Evolutionary conservation across 1,140 invertebrate species (phyloP), one percentile per base, ranked within the genome.

Genomic region (Andrena cerasifolii): DNA sequence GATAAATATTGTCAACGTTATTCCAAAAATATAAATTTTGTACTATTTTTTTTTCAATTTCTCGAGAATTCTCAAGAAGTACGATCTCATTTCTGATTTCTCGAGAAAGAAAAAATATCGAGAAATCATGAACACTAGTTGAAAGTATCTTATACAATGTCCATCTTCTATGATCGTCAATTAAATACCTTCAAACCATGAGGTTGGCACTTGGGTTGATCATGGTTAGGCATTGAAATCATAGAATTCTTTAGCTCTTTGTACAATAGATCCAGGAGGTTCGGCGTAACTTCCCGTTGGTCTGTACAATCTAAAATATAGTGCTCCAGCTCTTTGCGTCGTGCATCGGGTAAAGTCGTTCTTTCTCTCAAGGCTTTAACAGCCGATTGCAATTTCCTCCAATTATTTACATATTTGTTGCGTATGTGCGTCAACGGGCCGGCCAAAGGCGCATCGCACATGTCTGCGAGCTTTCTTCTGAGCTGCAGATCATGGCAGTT

Each of bases 401-500:
- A 92, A 81, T 74, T 77, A 87, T 89, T 63, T 65, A 68, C 33
- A 77, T 87, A 83, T 71, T 85, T 82, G 18, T 86, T 76, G 24
- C 62, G 70, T 31, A 66, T 26, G 31, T 75, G 86, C 26, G 62
- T 84, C 73, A 79, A 93, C 82, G 58, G 86, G n/a, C 92, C 78
- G 85, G 90, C 67, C 85, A 95, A 78, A 28, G 96, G 96, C 24
- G 96, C 96, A 81, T 94, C 84, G 86, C 96, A 97, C 72, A 93
- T 89, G 0, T 88, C 76, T 5, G 95, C 95, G 12, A 98, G 89
- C 71, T 94, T 89, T 81, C 92, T 92, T 72, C 96, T 93, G 56
- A 97, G 87, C 7, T 90, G 86, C 54, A 94, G 90, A 92, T 98
- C 97, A 45, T 94, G 91, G 36, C 93, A 93, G 88, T 96, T 96